Base-by-base conservation (phyloP, 2,888 invertebrate species). In the Eupithecia tripunctaria region DNA sequence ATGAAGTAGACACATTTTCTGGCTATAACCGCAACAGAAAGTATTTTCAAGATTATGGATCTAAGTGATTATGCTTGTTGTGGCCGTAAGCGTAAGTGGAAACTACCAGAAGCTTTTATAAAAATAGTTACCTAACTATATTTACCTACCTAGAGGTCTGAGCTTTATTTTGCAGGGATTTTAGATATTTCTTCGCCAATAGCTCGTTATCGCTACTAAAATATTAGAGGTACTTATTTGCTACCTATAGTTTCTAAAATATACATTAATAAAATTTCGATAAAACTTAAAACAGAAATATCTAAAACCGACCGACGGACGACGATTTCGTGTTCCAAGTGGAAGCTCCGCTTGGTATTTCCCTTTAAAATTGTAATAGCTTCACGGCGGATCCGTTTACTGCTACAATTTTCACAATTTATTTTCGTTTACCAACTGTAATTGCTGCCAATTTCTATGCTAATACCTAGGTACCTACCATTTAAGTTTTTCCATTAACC, bases 291-390 rank as follows among this genome's bases (percentile, higher is more conserved):
- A 18, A 29, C 18, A 18, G 0, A 70, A 70, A 68, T 41, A 25
- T 67, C 32, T 25, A 43, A 32, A 38, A 68, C 8, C 51, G 56
- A 66, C 32, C 63, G 2, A n/a, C 32, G 25, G 2, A n/a, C 32
- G 25, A 2, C 18, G 68, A 69, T 69, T 71, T 71, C 67, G 59
- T 59, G 36, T 64, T 67, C 38, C 59, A 67, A 69, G 67, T 62
- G 25, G 67, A 74, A 72, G 71, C 72, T 77, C 79, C 81, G 80
- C 81, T 83, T 84, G 80, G 75, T 77, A 84, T 84, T 85, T 85
- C 78, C 80, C 77, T 82, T 83, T 81, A 80, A 85, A 84, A 82
- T 83, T 80, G 77, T 82, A 86, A 85, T 83, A 80, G 82, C 81
- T 84, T 82, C 78, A 82, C 80, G 75, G 82, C 73, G 74, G 81